These are phyloP conservation scores for Setophaga coronata DNA, from an alignment of 2,113 vertebrate genomes.

Conservation along the genomic window DNA sequence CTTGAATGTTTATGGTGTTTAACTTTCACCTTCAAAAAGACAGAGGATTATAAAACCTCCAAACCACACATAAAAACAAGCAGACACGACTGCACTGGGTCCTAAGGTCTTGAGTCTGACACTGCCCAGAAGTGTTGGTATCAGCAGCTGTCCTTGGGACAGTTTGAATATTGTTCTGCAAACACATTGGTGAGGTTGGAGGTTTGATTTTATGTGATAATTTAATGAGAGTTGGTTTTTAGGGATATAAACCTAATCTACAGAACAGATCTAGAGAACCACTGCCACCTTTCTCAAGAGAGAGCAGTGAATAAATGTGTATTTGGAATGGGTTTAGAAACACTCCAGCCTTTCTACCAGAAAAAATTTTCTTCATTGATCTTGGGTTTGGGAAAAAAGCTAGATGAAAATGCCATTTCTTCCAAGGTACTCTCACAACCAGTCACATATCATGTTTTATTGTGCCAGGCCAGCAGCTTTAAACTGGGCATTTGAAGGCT, in stretches of 20 bases:
- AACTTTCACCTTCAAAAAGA: not conserved
- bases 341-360: not conserved
- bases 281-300: not conserved
- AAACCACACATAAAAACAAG: not conserved
- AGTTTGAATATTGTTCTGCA: not conserved
- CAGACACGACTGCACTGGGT: not conserved
- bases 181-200: not conserved
- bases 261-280: not conserved
- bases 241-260: not conserved
- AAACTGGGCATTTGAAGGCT: not conserved
- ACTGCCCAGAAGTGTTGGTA: not conserved
- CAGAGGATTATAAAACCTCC: not conserved
- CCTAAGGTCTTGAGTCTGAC: not conserved
- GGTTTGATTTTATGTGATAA: not conserved
- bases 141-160: not conserved
- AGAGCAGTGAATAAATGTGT: not conserved
- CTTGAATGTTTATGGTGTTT: not conserved
- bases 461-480: not conserved
- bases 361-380: not conserved
- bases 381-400: not conserved
- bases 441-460: rapidly evolving
- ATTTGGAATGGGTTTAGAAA: not conserved
- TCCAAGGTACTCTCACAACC: not conserved
- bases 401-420: not conserved
- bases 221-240: not conserved